Conservation (phyloP, 2,113 vertebrate genomes). For the Leucopternis melanops region DNA sequence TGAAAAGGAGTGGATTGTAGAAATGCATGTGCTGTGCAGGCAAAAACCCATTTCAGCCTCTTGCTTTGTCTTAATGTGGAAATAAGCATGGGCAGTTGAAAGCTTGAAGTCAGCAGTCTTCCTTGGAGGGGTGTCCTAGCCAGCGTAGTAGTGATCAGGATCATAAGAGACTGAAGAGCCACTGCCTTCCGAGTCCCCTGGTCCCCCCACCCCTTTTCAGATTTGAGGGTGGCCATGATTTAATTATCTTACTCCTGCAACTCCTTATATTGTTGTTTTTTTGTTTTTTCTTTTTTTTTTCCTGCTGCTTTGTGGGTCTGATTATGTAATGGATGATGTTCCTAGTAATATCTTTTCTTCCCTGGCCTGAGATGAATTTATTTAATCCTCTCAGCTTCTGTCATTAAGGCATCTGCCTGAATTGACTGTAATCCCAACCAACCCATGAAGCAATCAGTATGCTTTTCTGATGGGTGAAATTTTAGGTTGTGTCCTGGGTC, state of each 20-base stretch:
- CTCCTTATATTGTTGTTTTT: not conserved
- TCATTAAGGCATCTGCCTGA: constrained; percentile 6
- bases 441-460: not conserved
- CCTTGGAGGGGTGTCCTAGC: not conserved
- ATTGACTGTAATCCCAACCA: not conserved
- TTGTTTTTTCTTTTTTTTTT: not conserved
- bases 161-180: not conserved
- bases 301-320: not conserved
- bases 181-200: not conserved
- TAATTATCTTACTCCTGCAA: not conserved
- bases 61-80: not conserved
- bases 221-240: not conserved
- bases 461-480: not conserved
- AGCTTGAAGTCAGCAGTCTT: not conserved
- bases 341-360: not conserved
- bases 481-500: not conserved
- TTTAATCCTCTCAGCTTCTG: constrained; percentile 48
- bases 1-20: not conserved
- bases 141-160: fast-evolving
- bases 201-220: not conserved
- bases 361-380: constrained; percentile 5
- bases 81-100: not conserved
- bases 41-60: not conserved
- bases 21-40: not conserved
- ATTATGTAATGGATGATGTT: not conserved